phyloP scores from a whole-genome alignment of 2,113 vertebrate species.

The Dicentrarchus labrax region DNA sequence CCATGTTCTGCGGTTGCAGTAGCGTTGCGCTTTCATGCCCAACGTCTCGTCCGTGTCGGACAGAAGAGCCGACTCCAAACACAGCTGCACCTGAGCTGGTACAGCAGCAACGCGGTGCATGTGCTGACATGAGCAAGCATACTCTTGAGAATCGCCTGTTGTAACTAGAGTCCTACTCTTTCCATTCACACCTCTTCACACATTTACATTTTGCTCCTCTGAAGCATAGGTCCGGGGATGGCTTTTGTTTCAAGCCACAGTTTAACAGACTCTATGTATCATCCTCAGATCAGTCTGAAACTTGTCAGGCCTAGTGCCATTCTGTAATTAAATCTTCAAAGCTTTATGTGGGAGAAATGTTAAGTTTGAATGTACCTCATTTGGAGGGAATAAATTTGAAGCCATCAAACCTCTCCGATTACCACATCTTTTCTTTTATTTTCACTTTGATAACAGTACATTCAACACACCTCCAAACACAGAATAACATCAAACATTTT shows the following conservation, averaged over 20 bases:
- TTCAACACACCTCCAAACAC: neutral
- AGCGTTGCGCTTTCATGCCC: constrained; percentile 67
- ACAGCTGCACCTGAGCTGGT: constrained; percentile 84
- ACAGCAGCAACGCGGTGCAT: constrained; percentile 62
- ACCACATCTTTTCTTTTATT: neutral
- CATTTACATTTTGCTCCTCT: neutral
- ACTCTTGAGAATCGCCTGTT: constrained; percentile 56
- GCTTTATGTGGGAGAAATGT: neutral
- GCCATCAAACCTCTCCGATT: neutral
- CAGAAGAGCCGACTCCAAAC: constrained; percentile 77
- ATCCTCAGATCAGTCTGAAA: too few relatives aligned
- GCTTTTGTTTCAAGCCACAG: constrained; percentile 21
- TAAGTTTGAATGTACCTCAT: neutral
- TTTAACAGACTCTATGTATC: neutral
- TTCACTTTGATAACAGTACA: neutral
- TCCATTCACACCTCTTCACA: constrained; percentile 56
- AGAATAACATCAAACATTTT: neutral
- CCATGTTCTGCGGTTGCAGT: constrained; percentile 17
- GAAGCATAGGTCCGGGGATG: neutral
- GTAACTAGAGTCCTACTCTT: constrained; percentile 59
- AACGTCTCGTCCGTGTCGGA: constrained; percentile 45
- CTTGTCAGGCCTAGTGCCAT: too few relatives aligned
- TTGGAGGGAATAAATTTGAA: neutral
- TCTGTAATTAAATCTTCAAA: neutral
- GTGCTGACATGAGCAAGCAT: constrained; percentile 80